A percentile compares a stretch with the other conserved stretches of the same genome.
Conservation (phyloP, 2,797 vertebrate genomes). For the Falco novaeseelandiae region DNA sequence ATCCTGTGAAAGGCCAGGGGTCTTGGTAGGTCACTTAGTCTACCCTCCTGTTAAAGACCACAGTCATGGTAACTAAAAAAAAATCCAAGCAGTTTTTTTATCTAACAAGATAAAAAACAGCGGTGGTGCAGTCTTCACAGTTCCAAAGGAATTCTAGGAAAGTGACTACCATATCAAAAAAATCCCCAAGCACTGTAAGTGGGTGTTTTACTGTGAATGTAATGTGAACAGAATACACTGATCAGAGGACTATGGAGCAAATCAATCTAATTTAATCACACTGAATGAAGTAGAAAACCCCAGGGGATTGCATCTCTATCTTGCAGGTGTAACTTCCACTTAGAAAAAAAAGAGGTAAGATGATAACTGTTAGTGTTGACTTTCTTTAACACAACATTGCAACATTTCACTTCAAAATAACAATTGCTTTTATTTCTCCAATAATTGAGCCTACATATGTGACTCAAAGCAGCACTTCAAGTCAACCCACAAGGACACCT, state of each 20-base stretch:
- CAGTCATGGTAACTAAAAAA: background rate
- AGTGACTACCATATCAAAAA: background rate
- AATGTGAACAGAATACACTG: background rate
- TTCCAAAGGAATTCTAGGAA: background rate
- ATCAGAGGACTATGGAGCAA: background rate
- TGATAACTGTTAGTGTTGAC: fast-evolving
- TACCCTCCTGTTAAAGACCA: background rate
- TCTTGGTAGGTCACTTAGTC: background rate
- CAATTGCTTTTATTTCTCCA: background rate
- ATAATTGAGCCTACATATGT: fast-evolving
- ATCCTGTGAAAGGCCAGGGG: background rate
- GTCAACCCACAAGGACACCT: background rate
- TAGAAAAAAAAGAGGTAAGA: background rate
- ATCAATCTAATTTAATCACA: background rate
- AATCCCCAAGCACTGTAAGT: background rate
- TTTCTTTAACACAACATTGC: background rate
- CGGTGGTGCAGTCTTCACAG: background rate
- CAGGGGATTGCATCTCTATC: background rate
- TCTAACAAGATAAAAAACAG: background rate
- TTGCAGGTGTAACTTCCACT: background rate
- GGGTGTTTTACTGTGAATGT: background rate
- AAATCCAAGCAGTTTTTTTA: background rate
- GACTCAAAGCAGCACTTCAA: background rate
- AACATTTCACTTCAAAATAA: background rate
- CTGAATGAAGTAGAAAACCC: background rate